Base-by-base conservation (phyloP, 2,888 invertebrate genomes). In the Unio delphinus region DNA sequence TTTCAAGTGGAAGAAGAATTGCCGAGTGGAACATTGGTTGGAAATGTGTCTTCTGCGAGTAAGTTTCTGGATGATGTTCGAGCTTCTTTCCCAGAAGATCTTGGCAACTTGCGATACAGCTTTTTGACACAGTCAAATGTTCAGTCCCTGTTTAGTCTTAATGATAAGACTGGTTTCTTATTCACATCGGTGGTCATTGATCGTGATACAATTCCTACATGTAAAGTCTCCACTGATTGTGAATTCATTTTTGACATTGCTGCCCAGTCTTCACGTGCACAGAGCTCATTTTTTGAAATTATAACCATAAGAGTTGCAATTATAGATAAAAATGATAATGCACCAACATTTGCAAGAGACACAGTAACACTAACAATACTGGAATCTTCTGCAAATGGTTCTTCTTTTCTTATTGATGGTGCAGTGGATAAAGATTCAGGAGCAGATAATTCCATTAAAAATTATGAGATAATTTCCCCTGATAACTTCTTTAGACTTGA, bases 301-400 rank as follows among this genome's bases (percentile, higher is more conserved):
- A 77, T 82, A 59, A 76, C 79, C 8, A 79, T 84, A 4, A 75
- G 70, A 63, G 79, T 86, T 55, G 70, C 80, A 20, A 74, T 86
- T 28, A 73, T 75, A 6, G 86, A 86, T 67, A 79, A 75, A 63
- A 85, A 85, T 68, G 85, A 85, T 65, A 82, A 83, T 72, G 70
- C 79, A 26, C 85, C 85, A 26, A 69, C 67, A 55, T 85, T 85
- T 65, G 78, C 81, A 1, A 72, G 69, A 58, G 70, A 67, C 66
- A 72, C 76, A 62, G 74, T 82, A 45, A 70, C 64, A 34, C 72
- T 84, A 28, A 69, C 72, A 23, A 77, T 86, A 30, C 71, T 79
- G 8, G 86, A 86, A 72, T 75, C 78, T 59, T 79, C 78, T 20
- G 75, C 72, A 3, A 74, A 74, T 28, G 79, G 78, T 18, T 80